Base-by-base conservation (phyloP, 1,140 invertebrate species). In the Meloidogyne chitwoodi region DNA sequence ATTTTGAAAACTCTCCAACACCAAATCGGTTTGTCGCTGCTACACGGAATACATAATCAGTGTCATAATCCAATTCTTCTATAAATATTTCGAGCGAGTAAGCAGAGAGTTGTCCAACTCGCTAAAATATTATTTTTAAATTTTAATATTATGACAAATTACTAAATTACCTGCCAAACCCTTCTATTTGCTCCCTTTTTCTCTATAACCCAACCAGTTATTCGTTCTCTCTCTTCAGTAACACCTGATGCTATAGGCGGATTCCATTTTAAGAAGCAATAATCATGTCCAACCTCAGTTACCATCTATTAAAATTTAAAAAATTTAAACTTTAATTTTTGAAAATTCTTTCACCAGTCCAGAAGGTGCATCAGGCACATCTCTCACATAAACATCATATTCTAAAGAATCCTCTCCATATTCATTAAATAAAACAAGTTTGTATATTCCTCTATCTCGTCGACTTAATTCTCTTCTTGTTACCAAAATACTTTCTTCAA, bases 201-300 rank as follows among this genome's bases (percentile, higher is more conserved):
- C 89, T 98, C 93, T 79, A 98, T 89, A 72, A 95, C 91, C 87
- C 98, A 99, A 22, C 94, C 95, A 85, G 93, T 93, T 78, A 99
- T 93, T 87, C 93, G 94, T 29, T 93, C 91, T 69, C 96, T 96
- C 70, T 96, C 95, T 87, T 99, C 95, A 85, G 91, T 8, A 16
- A 31, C 27, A 56, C 16, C n/a, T 2, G 56, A 0, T 2, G n/a
- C 92, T 79, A 92, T 90, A 6, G 96, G 96, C 85, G 89, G 94
- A 90, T 84, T 91, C 96, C 96, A 99, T 85, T 92, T 92, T 34
- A 77, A 61, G 62, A 77, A 65, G 6, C 31, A 95, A 89, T 97
- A 99, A 87, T 99, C 95, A 56, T 94, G 94, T 68, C 95, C 94
- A 85, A 95, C 97, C 87, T 99, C 96, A 74, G 92, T 91, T 80